Conservation (phyloP, 92 coral and sea anemone species). For the Ricordea florida region DNA sequence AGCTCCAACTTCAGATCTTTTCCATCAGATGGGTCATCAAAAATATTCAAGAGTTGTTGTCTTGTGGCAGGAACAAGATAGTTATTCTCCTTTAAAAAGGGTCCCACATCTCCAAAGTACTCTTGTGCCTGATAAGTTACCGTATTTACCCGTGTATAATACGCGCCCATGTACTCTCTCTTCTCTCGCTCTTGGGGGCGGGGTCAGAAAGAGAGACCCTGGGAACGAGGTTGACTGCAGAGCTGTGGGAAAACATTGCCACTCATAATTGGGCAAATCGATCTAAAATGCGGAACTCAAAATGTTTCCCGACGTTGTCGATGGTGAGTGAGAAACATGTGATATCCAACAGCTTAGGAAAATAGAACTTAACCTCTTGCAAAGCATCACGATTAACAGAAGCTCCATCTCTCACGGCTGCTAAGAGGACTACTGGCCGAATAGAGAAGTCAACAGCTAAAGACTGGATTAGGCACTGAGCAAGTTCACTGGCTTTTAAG, state of each 20-base stretch:
- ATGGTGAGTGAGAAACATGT: conserved; percentile 42
- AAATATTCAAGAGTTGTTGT: conserved; percentile 5
- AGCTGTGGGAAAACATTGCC: conserved; percentile 60
- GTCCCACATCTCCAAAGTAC: conserved; percentile 42
- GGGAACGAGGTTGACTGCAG: conserved; percentile 61
- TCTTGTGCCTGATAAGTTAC: too few relatives aligned
- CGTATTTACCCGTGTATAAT: too few relatives aligned
- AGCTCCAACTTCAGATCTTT: conserved; percentile 47
- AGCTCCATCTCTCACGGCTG: conserved; percentile 72
- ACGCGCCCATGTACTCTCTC: conserved; percentile 31
- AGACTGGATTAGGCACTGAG: conserved; percentile 56
- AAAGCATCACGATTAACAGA: conserved; percentile 56
- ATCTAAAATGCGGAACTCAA: too few relatives aligned
- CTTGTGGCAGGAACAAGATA: conserved; percentile 23
- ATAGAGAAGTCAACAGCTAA: conserved; percentile 53
- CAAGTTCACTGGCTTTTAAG: conserved; percentile 41
- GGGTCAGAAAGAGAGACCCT: too few relatives aligned
- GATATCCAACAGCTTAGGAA: conserved; percentile 19
- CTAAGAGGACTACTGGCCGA: conserved; percentile 40
- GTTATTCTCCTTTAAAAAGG: conserved; percentile 33
- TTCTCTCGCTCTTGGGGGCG: conserved; percentile 51
- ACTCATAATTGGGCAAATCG: conserved; percentile 43
- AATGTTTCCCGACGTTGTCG: conserved; percentile 52
- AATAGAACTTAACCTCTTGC: conserved; percentile 35
- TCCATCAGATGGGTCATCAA: conserved; percentile 17